Base-by-base conservation (phyloP, 1,140 invertebrate species). In the Diploscapter pachys region DNA sequence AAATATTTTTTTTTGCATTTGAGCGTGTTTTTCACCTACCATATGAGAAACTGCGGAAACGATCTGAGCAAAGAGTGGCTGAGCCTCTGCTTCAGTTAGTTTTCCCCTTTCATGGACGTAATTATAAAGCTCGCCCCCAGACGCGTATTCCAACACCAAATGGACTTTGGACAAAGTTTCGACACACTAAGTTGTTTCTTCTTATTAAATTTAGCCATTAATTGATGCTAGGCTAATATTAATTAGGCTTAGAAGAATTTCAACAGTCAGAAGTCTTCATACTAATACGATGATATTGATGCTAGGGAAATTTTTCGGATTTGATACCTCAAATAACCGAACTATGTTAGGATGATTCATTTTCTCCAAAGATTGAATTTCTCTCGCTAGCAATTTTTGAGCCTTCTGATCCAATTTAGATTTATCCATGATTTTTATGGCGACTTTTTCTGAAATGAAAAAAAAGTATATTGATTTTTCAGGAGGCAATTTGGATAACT, bases 391-490 rank as follows among this genome's bases (percentile, higher is more conserved):
- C 89, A 94, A 91, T 74, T 89, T 89, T 80, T 92, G 89, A 2
- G 92, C 91, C 86, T 92, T 93, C 72, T 89, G 88, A 86, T 93
- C 92, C 80, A 95, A 86, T 81, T 91, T 91, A 3, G 89, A 88
- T 86, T 93, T 93, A 85, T 93, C 92, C 86, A 95, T 89, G 70
- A 94, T 93, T 88, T 95, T 95, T 70, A 95, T 90, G 69, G 93
- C 93, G 9, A 95, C 93, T 88, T 90, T 89, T 84, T 92, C 91
- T 92, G 86, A 52, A 87, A 87, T 31, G 0, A 31, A 31, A 31
- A 31, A 31, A 31, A 31, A 31, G 31, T 31, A 31, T 31, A 31
- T 31, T 31, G 31, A 31, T 31, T 31, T 31, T 31, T 31, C 31
- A 1, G 31, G 31, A 31, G 31, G 1, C 0, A 31, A 31, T 31